phyloP scores from a whole-genome alignment of 2,113 vertebrate species.

The Pluvialis apricaria region DNA sequence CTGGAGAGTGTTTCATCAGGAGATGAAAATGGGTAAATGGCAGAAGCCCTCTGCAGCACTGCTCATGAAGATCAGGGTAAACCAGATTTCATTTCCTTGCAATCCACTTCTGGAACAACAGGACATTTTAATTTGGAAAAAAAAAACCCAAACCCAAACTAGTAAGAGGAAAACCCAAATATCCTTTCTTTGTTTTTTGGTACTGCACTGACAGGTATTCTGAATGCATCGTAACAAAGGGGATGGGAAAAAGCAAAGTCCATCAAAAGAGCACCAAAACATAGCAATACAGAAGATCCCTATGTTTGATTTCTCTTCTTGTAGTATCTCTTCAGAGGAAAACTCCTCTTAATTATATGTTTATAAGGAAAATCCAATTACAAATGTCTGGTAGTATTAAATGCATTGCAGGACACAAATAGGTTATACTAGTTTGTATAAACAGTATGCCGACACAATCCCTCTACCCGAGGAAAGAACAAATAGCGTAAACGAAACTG shows the following conservation, averaged over 20 bases:
- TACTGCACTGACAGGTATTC: background rate
- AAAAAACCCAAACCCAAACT: background rate
- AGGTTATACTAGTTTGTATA: background rate
- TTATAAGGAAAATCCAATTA: background rate
- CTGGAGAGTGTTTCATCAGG: background rate
- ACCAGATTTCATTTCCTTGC: background rate
- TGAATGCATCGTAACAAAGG: background rate
- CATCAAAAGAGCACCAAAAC: background rate
- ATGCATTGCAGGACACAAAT: background rate
- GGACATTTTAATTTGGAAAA: background rate
- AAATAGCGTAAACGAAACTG: background rate
- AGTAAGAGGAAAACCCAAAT: background rate
- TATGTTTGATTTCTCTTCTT: background rate
- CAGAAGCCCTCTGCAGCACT: background rate
- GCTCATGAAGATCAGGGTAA: background rate
- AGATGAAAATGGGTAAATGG: background rate
- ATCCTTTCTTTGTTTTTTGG: conserved; percentile 5
- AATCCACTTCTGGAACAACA: background rate
- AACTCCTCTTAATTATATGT: background rate
- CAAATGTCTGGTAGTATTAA: background rate
- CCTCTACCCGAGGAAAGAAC: background rate
- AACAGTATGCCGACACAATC: background rate
- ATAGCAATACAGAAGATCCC: background rate
- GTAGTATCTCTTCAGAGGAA: background rate
- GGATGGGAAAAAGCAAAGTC: background rate